Conservation (phyloP, 2,113 vertebrate species). For the Plectropomus leopardus region DNA sequence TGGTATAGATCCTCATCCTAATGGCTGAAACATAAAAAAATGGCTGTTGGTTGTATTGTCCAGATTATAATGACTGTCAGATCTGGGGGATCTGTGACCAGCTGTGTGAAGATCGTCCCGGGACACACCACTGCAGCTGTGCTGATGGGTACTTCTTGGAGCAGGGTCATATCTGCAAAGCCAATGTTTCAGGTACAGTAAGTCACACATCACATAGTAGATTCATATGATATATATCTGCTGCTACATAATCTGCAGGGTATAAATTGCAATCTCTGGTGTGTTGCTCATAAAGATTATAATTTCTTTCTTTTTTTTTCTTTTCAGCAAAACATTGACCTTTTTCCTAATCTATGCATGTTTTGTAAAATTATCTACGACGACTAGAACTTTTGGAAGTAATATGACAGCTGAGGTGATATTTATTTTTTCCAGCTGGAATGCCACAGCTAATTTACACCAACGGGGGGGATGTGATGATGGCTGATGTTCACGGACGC, state of each 20-base stretch:
- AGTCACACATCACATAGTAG: neutral
- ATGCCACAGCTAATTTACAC: conserved; percentile 84
- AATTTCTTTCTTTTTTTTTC: too few species aligned
- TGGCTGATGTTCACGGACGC: conserved; percentile 82
- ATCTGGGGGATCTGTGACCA: conserved; percentile 88
- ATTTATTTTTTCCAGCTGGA: conserved; percentile 67
- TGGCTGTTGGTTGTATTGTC: neutral
- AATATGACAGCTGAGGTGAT: neutral
- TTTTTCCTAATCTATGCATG: neutral
- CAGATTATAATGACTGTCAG: conserved; percentile 85
- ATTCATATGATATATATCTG: neutral
- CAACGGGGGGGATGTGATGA: conserved; percentile 81
- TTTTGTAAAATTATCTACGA: neutral
- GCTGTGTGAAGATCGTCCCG: conserved; percentile 82
- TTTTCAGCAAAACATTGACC: too few species aligned
- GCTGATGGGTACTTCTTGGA: conserved; percentile 81
- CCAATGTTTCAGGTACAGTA: conserved; percentile 79
- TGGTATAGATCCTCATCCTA: neutral
- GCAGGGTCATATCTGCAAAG: conserved; percentile 81
- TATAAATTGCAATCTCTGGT: too few species aligned
- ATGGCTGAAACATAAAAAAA: neutral
- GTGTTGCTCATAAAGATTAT: too few species aligned
- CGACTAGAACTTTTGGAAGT: neutral
- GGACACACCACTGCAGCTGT: conserved; percentile 83
- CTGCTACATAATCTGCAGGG: neutral